Evolutionary conservation across 2,888 invertebrate genomes (phyloP), one percentile per base, ranked within the genome.

Genomic region (Cabera pusaria): DNA sequence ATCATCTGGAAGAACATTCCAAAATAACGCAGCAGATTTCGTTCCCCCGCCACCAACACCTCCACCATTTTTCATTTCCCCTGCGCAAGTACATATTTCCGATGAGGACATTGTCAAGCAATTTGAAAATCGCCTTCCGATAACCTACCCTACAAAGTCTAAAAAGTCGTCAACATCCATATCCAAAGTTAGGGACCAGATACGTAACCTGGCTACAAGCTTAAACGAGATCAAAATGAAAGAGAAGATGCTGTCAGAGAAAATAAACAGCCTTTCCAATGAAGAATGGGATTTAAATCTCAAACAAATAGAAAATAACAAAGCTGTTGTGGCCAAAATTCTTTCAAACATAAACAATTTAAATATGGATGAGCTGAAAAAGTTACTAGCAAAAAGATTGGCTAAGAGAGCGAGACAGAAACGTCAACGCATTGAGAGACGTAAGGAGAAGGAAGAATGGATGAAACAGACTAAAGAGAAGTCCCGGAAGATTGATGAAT

Each of bases 401-500:
- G 81, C 87, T 8, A 91, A 90, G 57, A 76, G 90, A 49, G 70
- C 84, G 46, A 67, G 90, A 40, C 53, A 87, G 46, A 87, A 90
- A 50, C 82, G 86, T 64, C 72, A 78, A 22, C 65, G 73, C 16
- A 56, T 65, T 18, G 76, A 77, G 28, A 62, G 56, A 21, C 80
- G 80, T 34, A 60, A 51, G 7, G 76, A 81, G 23, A 90, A 85
- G 50, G 66, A 78, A 48, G 72, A 79, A 5, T 71, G 71, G 41
- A 50, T 63, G 0, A 83, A 81, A 44, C 72, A 76, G 21, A 71
- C 86, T 35, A 68, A 82, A 45, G 90, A 91, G 51, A 75, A 87
- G 32, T 91, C 93, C 39, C 79, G 90, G 33, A 84, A 91, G 48
- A 92, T 93, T 52, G 93, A 95, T 78, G 89, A 90, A 24, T 93